Percentiles rank a stretch among this genome's conserved stretches.
phyloP scores from a whole-genome alignment of 2,888 invertebrate species.

The Argynnis bischoffii region DNA sequence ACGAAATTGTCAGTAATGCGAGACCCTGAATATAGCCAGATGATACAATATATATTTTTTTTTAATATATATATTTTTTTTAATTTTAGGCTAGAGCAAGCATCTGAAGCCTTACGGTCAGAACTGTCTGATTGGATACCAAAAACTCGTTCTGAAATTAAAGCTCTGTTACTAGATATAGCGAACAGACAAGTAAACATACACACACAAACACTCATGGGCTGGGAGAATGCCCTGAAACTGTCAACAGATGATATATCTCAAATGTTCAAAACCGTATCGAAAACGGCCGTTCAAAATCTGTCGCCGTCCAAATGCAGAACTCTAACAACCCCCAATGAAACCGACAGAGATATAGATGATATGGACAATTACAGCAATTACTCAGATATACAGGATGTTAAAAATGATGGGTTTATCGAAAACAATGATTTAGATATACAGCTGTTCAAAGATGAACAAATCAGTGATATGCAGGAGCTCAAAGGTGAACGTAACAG shows the following conservation, averaged over 20 bases:
- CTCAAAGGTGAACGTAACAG: neutral
- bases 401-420: constrained; percentile 6
- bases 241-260: constrained; percentile 56
- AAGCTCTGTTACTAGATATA: constrained; percentile 58
- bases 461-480: neutral
- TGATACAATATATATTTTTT: neutral
- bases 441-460: neutral
- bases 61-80: too few species aligned
- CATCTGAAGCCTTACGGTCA: constrained; percentile 68
- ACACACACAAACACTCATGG: constrained; percentile 56
- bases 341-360: constrained; percentile 59
- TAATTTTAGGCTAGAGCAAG: constrained; percentile 64
- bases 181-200: constrained; percentile 61
- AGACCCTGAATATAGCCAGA: too few species aligned
- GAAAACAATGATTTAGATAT: neutral
- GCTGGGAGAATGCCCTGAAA: constrained; percentile 67
- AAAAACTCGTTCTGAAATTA: constrained; percentile 64
- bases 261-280: constrained; percentile 72
- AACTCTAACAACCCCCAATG: constrained; percentile 52
- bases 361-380: constrained; percentile 50
- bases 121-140: constrained; percentile 71
- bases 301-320: constrained; percentile 61
- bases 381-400: constrained; percentile 43
- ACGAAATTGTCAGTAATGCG: neutral
- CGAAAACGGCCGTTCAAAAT: constrained; percentile 67